Base-by-base conservation (phyloP, 64 coral and sea anemone genomes). In the Pachyseris speciosa region DNA sequence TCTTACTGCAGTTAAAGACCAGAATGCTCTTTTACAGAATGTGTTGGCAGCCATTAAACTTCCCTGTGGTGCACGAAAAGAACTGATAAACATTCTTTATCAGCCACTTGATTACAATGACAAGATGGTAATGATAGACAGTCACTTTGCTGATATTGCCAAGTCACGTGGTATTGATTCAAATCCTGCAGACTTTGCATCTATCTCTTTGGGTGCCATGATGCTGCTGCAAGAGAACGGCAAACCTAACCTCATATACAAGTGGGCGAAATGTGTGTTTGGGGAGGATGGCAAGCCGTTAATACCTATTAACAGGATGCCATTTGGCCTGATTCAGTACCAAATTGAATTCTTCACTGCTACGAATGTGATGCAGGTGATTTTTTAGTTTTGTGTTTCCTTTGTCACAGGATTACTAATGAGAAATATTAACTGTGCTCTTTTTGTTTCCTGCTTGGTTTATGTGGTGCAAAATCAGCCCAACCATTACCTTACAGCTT, bases 281-380 rank as follows among this genome's bases (percentile, higher is more conserved):
- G 53, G 74, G 4, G 30, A 75, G 5, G 32, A 75, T 49, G 90
- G 81, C 32, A 59, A 77, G 40, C 37, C 91, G 9, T 42, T 86
- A 8, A 47, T 86, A 27, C 49, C 51, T 27, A 8, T 87, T 37
- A 29, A 93, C 10, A 73, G 91, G 55, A 93, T 93, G 91, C 91
- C 91, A 53, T 93, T 93, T 93, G 91, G 91, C 2, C 61, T 93
- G 16, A 93, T 93, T 26, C 29, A 84, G 24, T 93, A 93, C 19
- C 91, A 93, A 25, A 86, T 93, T 1, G 64, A 93, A 48, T 93
- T 93, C 45, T 93, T 93, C 63, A 86, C 42, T 9, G 28, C 58
- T 19, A 77, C 91, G 29, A 93, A 93, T 55, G 64, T 93, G 4
- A 93, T 78, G 83, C 91, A 93, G 91, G 91, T 86, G 57, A 31